phyloP scores from a whole-genome alignment of 2,113 vertebrate species.

The Chamaetylas fuelleborni region DNA sequence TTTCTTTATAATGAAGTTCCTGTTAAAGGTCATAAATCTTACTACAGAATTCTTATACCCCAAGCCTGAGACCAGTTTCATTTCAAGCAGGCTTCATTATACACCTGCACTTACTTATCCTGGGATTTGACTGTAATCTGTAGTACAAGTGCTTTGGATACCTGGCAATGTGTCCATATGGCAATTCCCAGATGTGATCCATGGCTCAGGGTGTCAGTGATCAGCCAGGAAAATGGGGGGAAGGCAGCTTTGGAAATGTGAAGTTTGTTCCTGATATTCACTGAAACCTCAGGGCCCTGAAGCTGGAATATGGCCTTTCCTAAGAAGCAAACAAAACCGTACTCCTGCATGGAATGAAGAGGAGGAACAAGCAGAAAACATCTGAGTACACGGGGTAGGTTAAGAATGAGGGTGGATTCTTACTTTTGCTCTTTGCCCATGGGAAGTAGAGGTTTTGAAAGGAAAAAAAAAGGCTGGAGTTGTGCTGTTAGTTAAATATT shows the following conservation, averaged over 20 bases:
- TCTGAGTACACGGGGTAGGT: fast-evolving
- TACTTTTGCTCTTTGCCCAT: background rate
- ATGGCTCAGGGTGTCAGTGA: background rate
- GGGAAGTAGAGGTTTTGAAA: background rate
- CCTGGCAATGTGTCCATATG: fast-evolving
- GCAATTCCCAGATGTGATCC: background rate
- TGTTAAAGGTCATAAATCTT: background rate
- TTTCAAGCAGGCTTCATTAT: background rate
- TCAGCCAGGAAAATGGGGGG: background rate
- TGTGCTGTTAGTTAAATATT: background rate
- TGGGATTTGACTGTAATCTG: background rate
- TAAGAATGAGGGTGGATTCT: background rate
- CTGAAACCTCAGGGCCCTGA: background rate
- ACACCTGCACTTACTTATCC: background rate
- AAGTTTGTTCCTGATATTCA: background rate
- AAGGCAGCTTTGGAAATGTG: background rate
- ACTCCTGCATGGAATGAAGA: background rate
- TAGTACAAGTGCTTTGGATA: background rate
- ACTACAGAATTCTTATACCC: background rate
- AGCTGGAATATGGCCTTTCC: background rate
- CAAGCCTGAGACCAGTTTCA: background rate
- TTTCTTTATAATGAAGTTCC: background rate
- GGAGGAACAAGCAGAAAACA: background rate
- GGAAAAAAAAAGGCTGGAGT: background rate
- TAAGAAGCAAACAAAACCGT: background rate